Evolutionary conservation across 1,140 invertebrate species (phyloP).

Genomic region (Carposina sasakii): DNA sequence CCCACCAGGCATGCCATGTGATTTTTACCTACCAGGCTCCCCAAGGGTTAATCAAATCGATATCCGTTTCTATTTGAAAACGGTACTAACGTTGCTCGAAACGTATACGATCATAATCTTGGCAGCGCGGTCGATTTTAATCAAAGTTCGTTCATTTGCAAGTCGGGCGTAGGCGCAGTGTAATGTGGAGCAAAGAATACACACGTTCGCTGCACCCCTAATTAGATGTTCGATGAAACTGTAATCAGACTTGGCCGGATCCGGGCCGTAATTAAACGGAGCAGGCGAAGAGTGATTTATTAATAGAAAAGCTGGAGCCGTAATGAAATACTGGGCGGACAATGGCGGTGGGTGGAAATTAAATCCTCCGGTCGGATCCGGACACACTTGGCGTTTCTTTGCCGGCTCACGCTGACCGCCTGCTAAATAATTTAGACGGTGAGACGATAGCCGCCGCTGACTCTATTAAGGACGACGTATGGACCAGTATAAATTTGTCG

Average conservation of each 20-base stretch:
- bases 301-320: slow-evolving; percentile 71
- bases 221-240: slow-evolving; percentile 72
- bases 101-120: no score
- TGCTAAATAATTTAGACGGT: slow-evolving; percentile 52
- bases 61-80: no score
- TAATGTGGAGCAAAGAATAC: slow-evolving; percentile 59
- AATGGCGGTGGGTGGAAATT: slow-evolving; percentile 66
- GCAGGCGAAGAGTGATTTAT: slow-evolving; percentile 72
- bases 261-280: slow-evolving; percentile 69
- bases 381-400: slow-evolving; percentile 54
- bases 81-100: no score
- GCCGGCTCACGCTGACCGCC: slow-evolving; percentile 27
- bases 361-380: slow-evolving; percentile 57
- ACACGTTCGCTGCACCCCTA: slow-evolving; percentile 63
- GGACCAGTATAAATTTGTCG: slow-evolving; percentile 65
- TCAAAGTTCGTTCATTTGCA: slow-evolving; percentile 51
- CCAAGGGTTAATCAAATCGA: no score
- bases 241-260: slow-evolving; percentile 68
- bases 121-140: slow-evolving; percentile 52
- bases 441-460: slow-evolving; percentile 21
- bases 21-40: no score
- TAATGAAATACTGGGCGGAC: slow-evolving; percentile 73
- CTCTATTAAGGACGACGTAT: slow-evolving; percentile 48
- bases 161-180: slow-evolving; percentile 27
- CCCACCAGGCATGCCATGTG: no score